Conservation (phyloP, 1,140 invertebrate species). For the Vanessa tameamea region DNA sequence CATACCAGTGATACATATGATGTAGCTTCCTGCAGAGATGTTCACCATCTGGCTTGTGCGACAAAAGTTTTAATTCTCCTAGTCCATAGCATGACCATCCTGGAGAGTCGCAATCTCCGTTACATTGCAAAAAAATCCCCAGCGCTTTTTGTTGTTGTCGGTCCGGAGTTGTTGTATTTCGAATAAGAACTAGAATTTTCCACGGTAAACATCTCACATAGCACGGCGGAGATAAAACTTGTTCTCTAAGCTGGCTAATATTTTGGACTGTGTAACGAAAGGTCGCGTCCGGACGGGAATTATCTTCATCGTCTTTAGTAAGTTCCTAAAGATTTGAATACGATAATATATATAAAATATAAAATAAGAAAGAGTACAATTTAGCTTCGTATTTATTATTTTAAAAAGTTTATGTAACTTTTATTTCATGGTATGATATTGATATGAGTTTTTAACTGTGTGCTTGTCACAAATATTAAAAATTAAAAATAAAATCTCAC, state of each 20-base stretch:
- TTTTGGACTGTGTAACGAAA: constrained; percentile 93
- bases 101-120: constrained; percentile 94
- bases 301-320: constrained; percentile 85
- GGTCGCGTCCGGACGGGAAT: constrained; percentile 95
- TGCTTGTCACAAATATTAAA: constrained; percentile 16
- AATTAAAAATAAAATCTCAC: constrained; percentile 41
- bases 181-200: constrained; percentile 99
- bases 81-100: constrained; percentile 98
- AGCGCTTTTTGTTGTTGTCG: constrained; percentile 87
- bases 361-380: background rate
- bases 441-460: background rate
- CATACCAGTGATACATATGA: constrained; percentile 83
- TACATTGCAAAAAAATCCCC: constrained; percentile 95
- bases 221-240: constrained; percentile 92
- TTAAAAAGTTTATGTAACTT: background rate
- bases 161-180: constrained; percentile 86
- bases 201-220: constrained; percentile 97
- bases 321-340: constrained; percentile 16
- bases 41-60: constrained; percentile 91
- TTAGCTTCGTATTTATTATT: background rate
- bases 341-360: no score
- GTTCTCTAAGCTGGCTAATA: constrained; percentile 94
- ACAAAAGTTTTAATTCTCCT: constrained; percentile 93
- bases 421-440: no score
- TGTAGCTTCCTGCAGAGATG: constrained; percentile 87